Percentiles rank a stretch among this genome's conserved stretches.
phyloP scores from a whole-genome alignment of 2,888 invertebrate genomes.

The Sipha maydis region DNA sequence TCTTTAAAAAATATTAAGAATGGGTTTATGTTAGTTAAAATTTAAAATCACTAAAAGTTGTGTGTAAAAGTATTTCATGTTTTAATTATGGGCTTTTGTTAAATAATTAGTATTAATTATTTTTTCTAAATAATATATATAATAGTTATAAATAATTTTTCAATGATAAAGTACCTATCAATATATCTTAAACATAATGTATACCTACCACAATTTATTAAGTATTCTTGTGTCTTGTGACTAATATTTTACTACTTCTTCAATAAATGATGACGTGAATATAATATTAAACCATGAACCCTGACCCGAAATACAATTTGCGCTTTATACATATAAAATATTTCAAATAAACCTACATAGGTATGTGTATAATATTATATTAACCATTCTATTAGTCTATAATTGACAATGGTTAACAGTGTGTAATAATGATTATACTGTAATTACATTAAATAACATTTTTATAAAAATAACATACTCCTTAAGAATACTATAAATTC shows the following conservation, averaged over 20 bases:
- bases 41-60: too few species aligned
- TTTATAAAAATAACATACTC: not conserved
- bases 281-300: conserved; percentile 55
- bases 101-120: not conserved
- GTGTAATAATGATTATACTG: not conserved
- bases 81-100: not conserved
- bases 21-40: too few species aligned
- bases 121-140: not conserved
- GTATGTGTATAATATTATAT: conserved; percentile 1
- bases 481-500: too few species aligned
- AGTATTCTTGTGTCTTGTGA: not conserved
- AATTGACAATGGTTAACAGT: not conserved
- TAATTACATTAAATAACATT: too few species aligned
- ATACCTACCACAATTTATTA: not conserved
- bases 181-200: not conserved
- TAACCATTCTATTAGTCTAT: not conserved
- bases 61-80: not conserved
- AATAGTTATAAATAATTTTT: too few species aligned
- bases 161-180: not conserved
- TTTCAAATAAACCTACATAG: conserved; percentile 1
- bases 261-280: conserved; percentile 47
- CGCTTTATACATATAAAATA: conserved; percentile 10
- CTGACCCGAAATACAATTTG: conserved; percentile 48
- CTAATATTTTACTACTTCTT: conserved; percentile 36
- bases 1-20: too few species aligned